These are phyloP conservation scores for Enteromius anoplus DNA, from an alignment of 2,797 vertebrate species.

Conservation along the genomic window DNA sequence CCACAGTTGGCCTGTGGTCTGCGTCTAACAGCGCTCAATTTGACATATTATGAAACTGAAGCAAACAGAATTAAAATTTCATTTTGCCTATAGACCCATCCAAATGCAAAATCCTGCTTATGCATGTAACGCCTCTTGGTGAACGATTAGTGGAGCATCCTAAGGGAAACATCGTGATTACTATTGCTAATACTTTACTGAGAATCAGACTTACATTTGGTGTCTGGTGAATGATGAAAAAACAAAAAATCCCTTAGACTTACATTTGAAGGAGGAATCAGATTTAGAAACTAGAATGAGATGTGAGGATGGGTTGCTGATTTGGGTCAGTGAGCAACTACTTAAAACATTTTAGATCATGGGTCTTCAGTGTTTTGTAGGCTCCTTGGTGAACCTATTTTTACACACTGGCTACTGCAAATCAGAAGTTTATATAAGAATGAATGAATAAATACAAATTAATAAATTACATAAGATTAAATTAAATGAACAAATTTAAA, in stretches of 20 bases:
- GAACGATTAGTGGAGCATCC: neutral
- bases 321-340: neutral
- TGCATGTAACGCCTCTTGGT: neutral
- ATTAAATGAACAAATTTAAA: no score
- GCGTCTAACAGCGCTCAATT: neutral
- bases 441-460: no score
- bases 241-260: neutral
- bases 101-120: neutral
- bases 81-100: neutral
- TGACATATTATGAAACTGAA: neutral
- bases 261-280: neutral
- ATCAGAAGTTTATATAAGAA: neutral
- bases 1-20: neutral
- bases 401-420: neutral
- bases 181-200: conserved; percentile 12
- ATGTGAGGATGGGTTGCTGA: neutral
- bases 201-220: neutral
- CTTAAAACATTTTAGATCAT: conserved; percentile 10
- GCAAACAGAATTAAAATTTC: neutral
- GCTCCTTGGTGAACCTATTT: neutral
- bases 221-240: neutral
- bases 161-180: neutral
- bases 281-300: neutral
- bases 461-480: no score
- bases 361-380: neutral